phyloP scores from a whole-genome alignment of 2,888 invertebrate genomes.

The Flexamia atlantica region DNA sequence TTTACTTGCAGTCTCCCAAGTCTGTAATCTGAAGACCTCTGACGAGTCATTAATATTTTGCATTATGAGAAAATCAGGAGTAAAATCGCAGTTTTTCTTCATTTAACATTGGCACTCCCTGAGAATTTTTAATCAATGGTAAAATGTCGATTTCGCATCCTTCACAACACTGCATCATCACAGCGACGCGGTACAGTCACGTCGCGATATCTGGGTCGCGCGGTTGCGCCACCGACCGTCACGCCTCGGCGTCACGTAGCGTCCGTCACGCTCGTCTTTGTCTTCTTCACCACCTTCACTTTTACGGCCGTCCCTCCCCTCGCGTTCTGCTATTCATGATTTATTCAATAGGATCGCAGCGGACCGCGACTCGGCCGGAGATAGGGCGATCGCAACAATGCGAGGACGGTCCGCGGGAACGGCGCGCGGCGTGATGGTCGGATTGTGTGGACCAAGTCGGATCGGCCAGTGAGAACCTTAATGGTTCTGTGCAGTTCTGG shows the following conservation, averaged over 20 bases:
- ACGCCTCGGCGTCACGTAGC: not conserved
- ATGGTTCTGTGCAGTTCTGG: not conserved
- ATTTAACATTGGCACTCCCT: too few relatives aligned
- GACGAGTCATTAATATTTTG: too few relatives aligned
- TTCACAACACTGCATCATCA: not conserved
- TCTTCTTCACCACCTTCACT: constrained; percentile 58
- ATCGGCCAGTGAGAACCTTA: not conserved
- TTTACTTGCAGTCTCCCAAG: too few relatives aligned
- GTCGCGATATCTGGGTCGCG: constrained; percentile 45
- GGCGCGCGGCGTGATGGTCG: too few relatives aligned
- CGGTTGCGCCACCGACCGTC: not conserved
- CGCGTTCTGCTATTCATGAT: constrained; percentile 20
- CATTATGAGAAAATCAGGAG: too few relatives aligned
- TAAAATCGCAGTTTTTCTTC: too few relatives aligned
- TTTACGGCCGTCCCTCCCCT: constrained; percentile 39
- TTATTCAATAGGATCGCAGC: constrained; percentile 33
- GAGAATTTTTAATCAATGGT: too few relatives aligned
- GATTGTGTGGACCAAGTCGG: too few relatives aligned
- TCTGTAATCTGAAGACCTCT: too few relatives aligned
- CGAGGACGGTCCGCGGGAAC: too few relatives aligned
- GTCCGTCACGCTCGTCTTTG: constrained; percentile 32
- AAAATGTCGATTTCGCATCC: not conserved
- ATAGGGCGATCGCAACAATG: too few relatives aligned
- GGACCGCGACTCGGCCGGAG: not conserved
- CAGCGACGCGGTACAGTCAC: not conserved